Conservation (phyloP, 2,113 vertebrate genomes). For the Nothobranchius kuhntae region DNA sequence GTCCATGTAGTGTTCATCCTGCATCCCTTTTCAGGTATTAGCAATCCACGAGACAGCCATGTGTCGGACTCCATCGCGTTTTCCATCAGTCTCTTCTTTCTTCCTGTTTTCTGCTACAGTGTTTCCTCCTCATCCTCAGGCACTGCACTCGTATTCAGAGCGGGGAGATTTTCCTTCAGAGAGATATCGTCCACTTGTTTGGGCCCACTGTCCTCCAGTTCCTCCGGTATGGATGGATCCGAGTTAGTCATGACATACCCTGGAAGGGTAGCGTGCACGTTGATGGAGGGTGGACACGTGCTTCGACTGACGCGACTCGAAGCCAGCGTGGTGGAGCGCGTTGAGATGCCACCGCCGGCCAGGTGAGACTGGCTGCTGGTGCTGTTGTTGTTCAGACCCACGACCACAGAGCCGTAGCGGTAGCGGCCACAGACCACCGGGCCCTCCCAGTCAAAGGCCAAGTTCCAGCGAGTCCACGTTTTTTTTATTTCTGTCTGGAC, state of each 20-base stretch:
- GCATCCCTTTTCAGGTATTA: conserved; percentile 4
- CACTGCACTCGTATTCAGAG: conserved; percentile 24
- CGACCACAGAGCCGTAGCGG: conserved; percentile 84
- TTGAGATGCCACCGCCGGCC: conserved; percentile 61
- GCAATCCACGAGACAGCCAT: neutral
- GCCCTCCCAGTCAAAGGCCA: conserved; percentile 84
- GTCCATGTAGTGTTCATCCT: neutral
- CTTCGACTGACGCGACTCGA: conserved; percentile 72
- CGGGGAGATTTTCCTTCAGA: conserved; percentile 70
- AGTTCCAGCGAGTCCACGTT: conserved; percentile 85
- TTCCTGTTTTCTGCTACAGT: conserved; percentile 48
- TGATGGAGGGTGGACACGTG: conserved; percentile 30
- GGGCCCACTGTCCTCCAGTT: conserved; percentile 72
- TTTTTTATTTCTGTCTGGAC: conserved; percentile 91
- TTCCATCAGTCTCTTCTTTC: neutral
- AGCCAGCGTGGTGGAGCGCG: conserved; percentile 77
- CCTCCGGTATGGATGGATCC: conserved; percentile 80
- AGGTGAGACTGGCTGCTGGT: conserved; percentile 85
- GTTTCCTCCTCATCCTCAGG: conserved; percentile 74
- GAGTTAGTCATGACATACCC: conserved; percentile 88
- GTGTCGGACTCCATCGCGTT: neutral
- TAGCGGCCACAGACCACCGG: conserved; percentile 81
- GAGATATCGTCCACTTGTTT: conserved; percentile 78
- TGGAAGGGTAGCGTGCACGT: conserved; percentile 79
- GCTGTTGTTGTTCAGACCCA: conserved; percentile 85